These are phyloP conservation scores for Hydropotes inermis DNA, from an alignment of 2,113 vertebrate genomes.

Conservation along the genomic window DNA sequence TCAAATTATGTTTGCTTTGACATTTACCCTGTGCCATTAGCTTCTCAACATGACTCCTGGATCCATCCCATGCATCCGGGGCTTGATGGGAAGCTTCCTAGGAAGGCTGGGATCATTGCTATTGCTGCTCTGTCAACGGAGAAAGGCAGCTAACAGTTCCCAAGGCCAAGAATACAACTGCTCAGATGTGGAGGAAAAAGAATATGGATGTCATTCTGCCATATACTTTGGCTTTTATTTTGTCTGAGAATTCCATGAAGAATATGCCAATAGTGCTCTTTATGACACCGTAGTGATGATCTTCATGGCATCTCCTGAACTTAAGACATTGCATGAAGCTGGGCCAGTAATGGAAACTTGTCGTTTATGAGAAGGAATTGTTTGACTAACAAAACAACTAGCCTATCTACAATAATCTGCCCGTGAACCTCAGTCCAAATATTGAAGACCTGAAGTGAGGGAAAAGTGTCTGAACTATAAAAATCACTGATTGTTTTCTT, in stretches of 20 bases:
- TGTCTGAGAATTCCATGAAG: background rate
- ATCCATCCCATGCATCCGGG: rapidly evolving
- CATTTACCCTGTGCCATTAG: background rate
- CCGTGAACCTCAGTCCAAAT: background rate
- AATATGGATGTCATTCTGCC: background rate
- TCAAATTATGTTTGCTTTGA: slow-evolving; percentile 19
- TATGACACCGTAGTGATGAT: background rate
- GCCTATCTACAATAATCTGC: background rate
- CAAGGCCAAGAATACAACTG: background rate
- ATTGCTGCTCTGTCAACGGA: background rate
- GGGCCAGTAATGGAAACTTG: background rate
- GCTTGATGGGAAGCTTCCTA: background rate
- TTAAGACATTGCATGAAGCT: background rate
- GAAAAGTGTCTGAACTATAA: background rate
- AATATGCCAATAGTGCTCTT: background rate
- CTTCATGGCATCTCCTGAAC: background rate
- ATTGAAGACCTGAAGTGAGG: background rate
- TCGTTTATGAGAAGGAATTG: background rate
- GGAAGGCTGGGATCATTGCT: background rate
- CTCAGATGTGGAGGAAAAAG: background rate
- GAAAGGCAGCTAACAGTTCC: background rate
- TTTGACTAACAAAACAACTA: background rate
- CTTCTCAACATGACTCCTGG: background rate
- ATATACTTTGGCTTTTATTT: background rate
- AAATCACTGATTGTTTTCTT: background rate